phyloP scores from a whole-genome alignment of 2,888 invertebrate species.

The Ophion costatus region DNA sequence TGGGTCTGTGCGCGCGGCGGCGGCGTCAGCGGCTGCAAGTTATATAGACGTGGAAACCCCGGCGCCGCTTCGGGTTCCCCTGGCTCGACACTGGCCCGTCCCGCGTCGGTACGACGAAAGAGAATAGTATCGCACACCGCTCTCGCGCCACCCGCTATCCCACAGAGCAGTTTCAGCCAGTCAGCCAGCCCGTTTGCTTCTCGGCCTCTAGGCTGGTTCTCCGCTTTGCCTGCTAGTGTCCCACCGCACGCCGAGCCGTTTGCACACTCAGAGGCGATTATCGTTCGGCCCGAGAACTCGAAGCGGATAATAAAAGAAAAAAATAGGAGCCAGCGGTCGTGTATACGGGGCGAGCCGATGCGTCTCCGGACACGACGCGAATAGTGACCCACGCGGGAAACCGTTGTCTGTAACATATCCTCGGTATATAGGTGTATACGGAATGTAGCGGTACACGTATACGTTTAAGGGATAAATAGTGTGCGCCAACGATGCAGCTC shows the following conservation, averaged over 20 bases:
- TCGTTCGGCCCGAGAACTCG: slow-evolving; percentile 65
- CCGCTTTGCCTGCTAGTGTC: slow-evolving; percentile 80
- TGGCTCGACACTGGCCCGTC: slow-evolving; percentile 71
- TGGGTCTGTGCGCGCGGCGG: slow-evolving; percentile 64
- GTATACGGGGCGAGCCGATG: not conserved
- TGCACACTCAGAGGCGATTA: slow-evolving; percentile 79
- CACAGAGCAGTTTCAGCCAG: slow-evolving; percentile 70
- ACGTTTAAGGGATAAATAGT: slow-evolving; percentile 49
- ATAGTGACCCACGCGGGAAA: slow-evolving; percentile 43
- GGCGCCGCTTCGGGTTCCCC: slow-evolving; percentile 65
- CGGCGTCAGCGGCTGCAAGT: slow-evolving; percentile 50
- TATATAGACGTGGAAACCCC: slow-evolving; percentile 63
- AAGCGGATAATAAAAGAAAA: slow-evolving; percentile 8
- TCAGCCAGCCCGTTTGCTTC: slow-evolving; percentile 63
- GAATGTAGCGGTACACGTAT: not conserved
- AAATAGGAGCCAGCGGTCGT: not conserved
- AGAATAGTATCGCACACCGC: slow-evolving; percentile 75
- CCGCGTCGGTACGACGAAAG: slow-evolving; percentile 72
- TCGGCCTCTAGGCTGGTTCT: slow-evolving; percentile 65
- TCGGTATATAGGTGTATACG: not conserved
- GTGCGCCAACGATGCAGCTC: slow-evolving; percentile 53
- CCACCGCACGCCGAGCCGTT: slow-evolving; percentile 83
- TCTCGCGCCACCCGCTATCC: slow-evolving; percentile 70
- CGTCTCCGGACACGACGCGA: slow-evolving; percentile 57
- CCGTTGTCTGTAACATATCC: slow-evolving; percentile 20